These are phyloP conservation scores for Aleadryas rufinucha DNA, from an alignment of 2,113 vertebrate genomes.

Conservation along the genomic window DNA sequence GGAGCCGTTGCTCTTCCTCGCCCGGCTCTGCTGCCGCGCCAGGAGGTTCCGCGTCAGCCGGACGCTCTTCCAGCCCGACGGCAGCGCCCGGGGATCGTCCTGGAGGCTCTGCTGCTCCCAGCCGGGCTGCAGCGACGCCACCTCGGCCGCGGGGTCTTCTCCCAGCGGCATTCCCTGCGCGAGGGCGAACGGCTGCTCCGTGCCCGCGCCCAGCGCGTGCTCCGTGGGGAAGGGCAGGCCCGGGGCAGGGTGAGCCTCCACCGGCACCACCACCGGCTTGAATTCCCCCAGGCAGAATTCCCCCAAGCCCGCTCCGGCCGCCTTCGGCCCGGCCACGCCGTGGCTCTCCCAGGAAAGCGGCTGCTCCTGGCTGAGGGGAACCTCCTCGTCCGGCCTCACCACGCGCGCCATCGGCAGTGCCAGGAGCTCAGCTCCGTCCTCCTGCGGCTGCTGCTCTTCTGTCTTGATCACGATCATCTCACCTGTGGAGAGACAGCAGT, in stretches of 20 bases:
- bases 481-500: neutral
- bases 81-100: neutral
- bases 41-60: conserved; percentile 26
- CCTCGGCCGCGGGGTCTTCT: neutral
- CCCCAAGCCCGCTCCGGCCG: neutral
- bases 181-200: neutral
- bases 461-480: conserved; percentile 40
- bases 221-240: conserved; percentile 7
- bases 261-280: conserved; percentile 27
- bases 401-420: neutral
- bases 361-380: neutral
- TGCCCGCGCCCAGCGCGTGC: neutral
- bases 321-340: neutral
- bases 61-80: neutral
- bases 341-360: neutral
- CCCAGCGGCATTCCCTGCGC: neutral
- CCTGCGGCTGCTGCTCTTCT: conserved; percentile 18
- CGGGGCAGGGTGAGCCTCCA: neutral
- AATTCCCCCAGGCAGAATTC: conserved; percentile 8
- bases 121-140: neutral
- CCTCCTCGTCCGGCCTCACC: neutral
- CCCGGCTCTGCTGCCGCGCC: conserved; percentile 3
- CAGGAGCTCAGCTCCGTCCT: neutral
- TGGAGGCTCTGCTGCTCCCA: neutral
- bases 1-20: conserved; percentile 23